phyloP scores from a whole-genome alignment of 2,888 invertebrate genomes.

The Epistrophella euchroma region DNA sequence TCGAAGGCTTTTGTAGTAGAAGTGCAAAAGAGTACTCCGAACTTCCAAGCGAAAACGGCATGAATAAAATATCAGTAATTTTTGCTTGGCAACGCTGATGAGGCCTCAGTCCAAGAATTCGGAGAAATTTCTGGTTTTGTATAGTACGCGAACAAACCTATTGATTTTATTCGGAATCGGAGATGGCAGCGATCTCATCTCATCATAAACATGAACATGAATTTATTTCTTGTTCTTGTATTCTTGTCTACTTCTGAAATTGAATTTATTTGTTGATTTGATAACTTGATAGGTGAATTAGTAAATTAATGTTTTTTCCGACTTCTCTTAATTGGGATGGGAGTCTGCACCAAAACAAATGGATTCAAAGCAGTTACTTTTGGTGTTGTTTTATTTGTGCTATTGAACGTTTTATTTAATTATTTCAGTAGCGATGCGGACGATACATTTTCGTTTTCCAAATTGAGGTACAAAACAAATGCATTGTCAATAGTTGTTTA shows the following conservation, averaged over 20 bases:
- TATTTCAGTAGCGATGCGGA: conserved; percentile 80
- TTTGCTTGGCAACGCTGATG: not conserved
- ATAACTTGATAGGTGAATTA: conserved; percentile 38
- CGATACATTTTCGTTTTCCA: conserved; percentile 80
- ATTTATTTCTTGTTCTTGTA: not conserved
- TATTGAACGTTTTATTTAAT: conserved; percentile 80
- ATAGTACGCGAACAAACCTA: not conserved
- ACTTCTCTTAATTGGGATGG: conserved; percentile 76
- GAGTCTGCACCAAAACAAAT: conserved; percentile 78
- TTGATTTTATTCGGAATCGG: not conserved
- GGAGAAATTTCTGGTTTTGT: not conserved
- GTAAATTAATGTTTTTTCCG: conserved; percentile 68
- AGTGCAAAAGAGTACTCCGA: too few species aligned
- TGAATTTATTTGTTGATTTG: conserved; percentile 72
- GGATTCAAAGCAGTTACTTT: conserved; percentile 79
- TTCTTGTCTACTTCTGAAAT: not conserved
- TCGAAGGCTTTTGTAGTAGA: too few species aligned
- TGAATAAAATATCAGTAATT: too few species aligned
- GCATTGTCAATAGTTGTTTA: not conserved
- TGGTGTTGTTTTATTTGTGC: conserved; percentile 80
- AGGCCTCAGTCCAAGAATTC: not conserved
- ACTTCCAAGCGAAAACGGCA: too few species aligned
- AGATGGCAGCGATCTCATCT: not conserved
- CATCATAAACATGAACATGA: not conserved
- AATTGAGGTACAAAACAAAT: conserved; percentile 78